phyloP scores from a whole-genome alignment of 64 coral and sea anemone species.

The Platygyra sinensis region DNA sequence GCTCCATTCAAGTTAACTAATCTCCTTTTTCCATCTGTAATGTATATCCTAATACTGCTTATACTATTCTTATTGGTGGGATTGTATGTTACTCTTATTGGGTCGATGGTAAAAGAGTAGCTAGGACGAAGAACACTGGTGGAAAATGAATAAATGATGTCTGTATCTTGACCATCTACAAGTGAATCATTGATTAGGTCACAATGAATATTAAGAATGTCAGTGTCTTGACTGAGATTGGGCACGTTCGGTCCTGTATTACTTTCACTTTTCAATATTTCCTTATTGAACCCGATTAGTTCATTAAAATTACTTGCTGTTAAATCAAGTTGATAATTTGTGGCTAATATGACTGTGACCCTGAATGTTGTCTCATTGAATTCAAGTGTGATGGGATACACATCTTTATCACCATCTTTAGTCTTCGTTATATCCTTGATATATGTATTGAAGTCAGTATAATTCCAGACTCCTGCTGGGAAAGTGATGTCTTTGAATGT shows the following conservation, averaged over 20 bases:
- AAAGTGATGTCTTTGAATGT: neutral
- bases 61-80: too few species aligned
- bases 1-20: too few species aligned
- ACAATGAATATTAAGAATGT: neutral
- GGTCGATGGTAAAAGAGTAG: neutral
- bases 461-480: neutral
- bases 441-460: neutral
- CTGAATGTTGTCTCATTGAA: neutral
- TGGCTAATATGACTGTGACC: neutral
- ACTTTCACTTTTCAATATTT: neutral
- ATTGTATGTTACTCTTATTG: neutral
- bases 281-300: neutral
- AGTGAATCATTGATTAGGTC: neutral
- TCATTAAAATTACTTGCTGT: neutral
- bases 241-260: neutral
- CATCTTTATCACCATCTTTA: neutral
- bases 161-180: neutral
- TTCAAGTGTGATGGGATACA: neutral
- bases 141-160: neutral
- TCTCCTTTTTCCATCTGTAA: too few species aligned
- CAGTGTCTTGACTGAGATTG: neutral
- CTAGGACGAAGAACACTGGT: neutral
- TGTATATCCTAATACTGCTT: too few species aligned
- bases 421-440: neutral
- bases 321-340: neutral